Evolutionary conservation across 1,140 invertebrate genomes (phyloP).

Genomic region (Drosophila eugracilis): DNA sequence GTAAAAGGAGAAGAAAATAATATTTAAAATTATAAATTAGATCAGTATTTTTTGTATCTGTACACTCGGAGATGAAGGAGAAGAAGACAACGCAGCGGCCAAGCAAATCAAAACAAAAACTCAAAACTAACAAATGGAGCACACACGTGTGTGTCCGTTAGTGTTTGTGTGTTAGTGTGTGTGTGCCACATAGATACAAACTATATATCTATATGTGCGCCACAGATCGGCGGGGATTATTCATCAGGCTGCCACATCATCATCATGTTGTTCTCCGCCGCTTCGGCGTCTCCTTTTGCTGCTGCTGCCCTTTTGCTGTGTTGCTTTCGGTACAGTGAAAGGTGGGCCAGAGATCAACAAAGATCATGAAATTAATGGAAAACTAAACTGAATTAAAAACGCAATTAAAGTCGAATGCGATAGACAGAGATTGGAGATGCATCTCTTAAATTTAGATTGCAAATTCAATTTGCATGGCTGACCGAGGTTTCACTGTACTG

Average conservation of each 20-base stretch:
- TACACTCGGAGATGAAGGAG: slow-evolving; percentile 11
- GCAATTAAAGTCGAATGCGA: slow-evolving; percentile 19
- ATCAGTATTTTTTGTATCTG: slow-evolving; percentile 7
- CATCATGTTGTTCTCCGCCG: slow-evolving; percentile 63
- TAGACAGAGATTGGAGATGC: slow-evolving; percentile 4
- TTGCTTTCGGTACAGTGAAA: slow-evolving; percentile 45
- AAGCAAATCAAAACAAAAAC: slow-evolving; percentile 79
- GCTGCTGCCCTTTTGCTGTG: slow-evolving; percentile 27
- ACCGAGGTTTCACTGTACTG: slow-evolving; percentile 49
- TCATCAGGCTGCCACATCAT: slow-evolving; percentile 61
- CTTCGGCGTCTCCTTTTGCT: slow-evolving; percentile 6
- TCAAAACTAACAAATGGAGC: slow-evolving; percentile 74
- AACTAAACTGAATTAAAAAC: slow-evolving; percentile 31
- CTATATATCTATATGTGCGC: slow-evolving; percentile 23
- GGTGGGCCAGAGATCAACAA: slow-evolving; percentile 20
- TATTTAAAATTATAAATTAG: no score
- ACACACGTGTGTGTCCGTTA: slow-evolving; percentile 36
- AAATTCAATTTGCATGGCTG: neutral
- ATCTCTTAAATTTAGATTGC: neutral
- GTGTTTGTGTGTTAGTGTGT: slow-evolving; percentile 16
- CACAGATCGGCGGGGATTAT: slow-evolving; percentile 64
- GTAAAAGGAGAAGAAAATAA: no score
- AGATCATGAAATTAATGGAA: slow-evolving; percentile 37
- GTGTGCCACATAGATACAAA: slow-evolving; percentile 25
- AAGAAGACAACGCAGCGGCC: slow-evolving; percentile 41